Base-by-base conservation (phyloP, 2,113 vertebrate species). In the Psilopogon haemacephalus region DNA sequence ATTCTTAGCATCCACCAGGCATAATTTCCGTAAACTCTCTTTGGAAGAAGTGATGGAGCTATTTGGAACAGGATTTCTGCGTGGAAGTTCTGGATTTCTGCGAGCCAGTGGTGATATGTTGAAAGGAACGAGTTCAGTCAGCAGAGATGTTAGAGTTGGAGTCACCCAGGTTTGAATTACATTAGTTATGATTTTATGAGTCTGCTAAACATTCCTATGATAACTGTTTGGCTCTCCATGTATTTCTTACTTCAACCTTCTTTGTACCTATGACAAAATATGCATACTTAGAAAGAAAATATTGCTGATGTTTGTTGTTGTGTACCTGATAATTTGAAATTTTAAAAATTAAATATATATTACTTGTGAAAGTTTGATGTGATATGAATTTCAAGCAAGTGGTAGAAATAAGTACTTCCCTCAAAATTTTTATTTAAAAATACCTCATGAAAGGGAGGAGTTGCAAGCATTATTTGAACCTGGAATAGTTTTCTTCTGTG, bases 21-120 rank as follows among this genome's bases (percentile, higher is more conserved):
- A 97, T 30, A 97, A 94, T 35, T 71, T 96, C n/a, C 97, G 96
- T 62, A 98, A 90, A 74, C 95, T 97, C 72, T 98, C 98, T 80
- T 95, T 99, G 96, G 98, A 98, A 93, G 99, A 99, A 91, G 98
- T 97, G 84, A 98, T 99, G 97, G 98, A 98, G 68, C 97, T 99
- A n/a, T 68, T 99, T 87, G 98, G 97, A 67, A 98, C 97, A 74
- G 99, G 99, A 21, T 99, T 99, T 97, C 96, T 99, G 24, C 97
- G 98, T 35, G 98, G 99, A 21, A 99, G 98, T 59, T 98, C 97
- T 14, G 98, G 99, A 59, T 99, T 99, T 95, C 98, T 99, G 30
- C 97, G 98, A 95, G 98, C 98, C 95, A 98, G 99, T 62, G 98
- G 99, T 5, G 99, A 99, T 96, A 98, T 99, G 96, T 95, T 99